phyloP scores from a whole-genome alignment of 2,888 invertebrate genomes.

The Baccha elongata region DNA sequence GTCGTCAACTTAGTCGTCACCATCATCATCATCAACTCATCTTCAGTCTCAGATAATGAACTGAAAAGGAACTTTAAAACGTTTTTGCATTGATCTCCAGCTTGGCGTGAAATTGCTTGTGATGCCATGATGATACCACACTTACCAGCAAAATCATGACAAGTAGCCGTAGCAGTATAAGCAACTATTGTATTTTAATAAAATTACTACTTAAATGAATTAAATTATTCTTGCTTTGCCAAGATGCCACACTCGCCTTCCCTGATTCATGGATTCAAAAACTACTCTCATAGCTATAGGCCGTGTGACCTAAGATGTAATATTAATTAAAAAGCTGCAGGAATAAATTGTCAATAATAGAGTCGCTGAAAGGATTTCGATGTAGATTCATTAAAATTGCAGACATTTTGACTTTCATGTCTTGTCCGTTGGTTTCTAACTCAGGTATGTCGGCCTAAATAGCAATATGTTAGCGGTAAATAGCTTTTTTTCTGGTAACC shows the following conservation, averaged over 20 bases:
- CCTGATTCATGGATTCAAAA: not conserved
- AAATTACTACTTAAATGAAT: constrained; percentile 71
- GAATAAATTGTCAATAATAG: constrained; percentile 62
- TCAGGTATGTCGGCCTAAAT: constrained; percentile 20
- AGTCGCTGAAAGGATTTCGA: constrained; percentile 63
- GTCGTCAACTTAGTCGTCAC: constrained; percentile 1
- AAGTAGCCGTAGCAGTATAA: not conserved
- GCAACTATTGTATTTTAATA: constrained; percentile 56
- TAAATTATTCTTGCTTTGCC: constrained; percentile 56
- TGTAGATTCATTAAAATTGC: constrained; percentile 59
- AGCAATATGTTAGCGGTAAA: constrained; percentile 50
- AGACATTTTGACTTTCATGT: constrained; percentile 46
- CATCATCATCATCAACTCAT: constrained; percentile 48
- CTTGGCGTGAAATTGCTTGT: constrained; percentile 71
- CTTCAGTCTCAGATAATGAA: constrained; percentile 59
- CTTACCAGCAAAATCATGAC: not conserved
- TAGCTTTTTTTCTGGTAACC: constrained; percentile 45
- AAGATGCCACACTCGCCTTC: no score
- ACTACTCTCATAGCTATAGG: not conserved
- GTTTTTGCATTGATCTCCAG: constrained; percentile 68
- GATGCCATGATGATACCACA: constrained; percentile 61
- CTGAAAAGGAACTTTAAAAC: constrained; percentile 64
- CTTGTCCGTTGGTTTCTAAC: constrained; percentile 34
- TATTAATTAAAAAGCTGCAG: constrained; percentile 60
- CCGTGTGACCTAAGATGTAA: constrained; percentile 38